Conservation (phyloP, 2,888 invertebrate genomes). For the Onchidella celtica region DNA sequence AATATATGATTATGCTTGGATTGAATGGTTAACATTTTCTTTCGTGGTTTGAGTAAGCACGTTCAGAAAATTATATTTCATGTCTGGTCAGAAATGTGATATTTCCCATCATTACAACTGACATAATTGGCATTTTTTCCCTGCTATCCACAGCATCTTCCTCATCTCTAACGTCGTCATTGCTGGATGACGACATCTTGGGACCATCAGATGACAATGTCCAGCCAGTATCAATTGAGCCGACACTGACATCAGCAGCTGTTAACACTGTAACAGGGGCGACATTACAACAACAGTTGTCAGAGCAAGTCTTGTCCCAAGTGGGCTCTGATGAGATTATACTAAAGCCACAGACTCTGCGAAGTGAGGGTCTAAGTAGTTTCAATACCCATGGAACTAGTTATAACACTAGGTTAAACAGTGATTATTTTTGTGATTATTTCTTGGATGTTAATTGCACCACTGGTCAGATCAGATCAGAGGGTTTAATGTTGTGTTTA, state of each 20-base stretch:
- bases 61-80: no score
- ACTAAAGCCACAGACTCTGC: slow-evolving; percentile 72
- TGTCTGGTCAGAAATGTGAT: no score
- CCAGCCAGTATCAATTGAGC: slow-evolving; percentile 21
- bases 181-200: slow-evolving; percentile 63
- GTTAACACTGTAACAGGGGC: background rate
- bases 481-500: no score
- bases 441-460: no score
- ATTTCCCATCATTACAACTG: no score
- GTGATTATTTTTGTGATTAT: no score
- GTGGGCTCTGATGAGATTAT: slow-evolving; percentile 74
- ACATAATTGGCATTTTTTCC: no score
- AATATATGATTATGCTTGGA: no score
- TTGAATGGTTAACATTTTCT: no score
- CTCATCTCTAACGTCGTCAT: slow-evolving; percentile 63
- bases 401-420: no score
- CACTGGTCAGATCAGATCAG: background rate
- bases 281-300: slow-evolving; percentile 53
- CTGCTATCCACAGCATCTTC: slow-evolving; percentile 65
- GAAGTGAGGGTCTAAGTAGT: slow-evolving; percentile 59
- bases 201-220: slow-evolving; percentile 47
- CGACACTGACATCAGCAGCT: slow-evolving; percentile 3
- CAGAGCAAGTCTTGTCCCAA: slow-evolving; percentile 62
- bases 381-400: no score
- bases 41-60: no score